Conservation (phyloP, 2,113 vertebrate genomes). For the Nyctibius bracteatus region DNA sequence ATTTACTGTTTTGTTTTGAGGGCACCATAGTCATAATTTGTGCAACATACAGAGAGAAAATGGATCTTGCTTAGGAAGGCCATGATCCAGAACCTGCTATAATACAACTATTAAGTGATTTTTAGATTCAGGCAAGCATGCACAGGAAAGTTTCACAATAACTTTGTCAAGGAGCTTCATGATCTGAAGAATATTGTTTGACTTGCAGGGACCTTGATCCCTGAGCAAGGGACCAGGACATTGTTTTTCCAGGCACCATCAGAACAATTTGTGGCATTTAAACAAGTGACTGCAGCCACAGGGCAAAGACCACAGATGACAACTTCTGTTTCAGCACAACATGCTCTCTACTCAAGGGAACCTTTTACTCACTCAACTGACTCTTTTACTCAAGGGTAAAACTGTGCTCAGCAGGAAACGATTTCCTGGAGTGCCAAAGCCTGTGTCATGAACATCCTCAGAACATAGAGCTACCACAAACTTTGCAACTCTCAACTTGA, state of each 20-base stretch:
- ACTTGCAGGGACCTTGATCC: neutral
- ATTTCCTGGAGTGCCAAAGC: neutral
- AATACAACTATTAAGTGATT: neutral
- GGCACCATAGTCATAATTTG: neutral
- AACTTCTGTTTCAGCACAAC: neutral
- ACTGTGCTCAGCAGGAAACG: neutral
- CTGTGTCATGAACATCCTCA: neutral
- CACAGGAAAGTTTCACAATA: neutral
- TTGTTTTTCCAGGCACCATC: neutral
- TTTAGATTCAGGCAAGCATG: neutral
- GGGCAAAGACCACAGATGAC: neutral
- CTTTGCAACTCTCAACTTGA: neutral
- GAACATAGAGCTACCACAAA: neutral
- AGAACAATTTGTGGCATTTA: neutral
- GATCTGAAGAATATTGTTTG: neutral
- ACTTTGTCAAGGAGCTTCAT: neutral
- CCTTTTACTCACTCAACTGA: neutral
- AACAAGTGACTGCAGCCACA: neutral
- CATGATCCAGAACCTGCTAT: neutral
- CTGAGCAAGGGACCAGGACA: neutral
- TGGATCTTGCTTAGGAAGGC: neutral
- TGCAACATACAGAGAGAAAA: neutral
- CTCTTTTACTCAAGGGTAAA: neutral
- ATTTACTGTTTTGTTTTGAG: slow-evolving; percentile 14
- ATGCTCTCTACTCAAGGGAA: neutral